phyloP scores from a whole-genome alignment of 2,113 vertebrate genomes.

The Tetrax tetrax region DNA sequence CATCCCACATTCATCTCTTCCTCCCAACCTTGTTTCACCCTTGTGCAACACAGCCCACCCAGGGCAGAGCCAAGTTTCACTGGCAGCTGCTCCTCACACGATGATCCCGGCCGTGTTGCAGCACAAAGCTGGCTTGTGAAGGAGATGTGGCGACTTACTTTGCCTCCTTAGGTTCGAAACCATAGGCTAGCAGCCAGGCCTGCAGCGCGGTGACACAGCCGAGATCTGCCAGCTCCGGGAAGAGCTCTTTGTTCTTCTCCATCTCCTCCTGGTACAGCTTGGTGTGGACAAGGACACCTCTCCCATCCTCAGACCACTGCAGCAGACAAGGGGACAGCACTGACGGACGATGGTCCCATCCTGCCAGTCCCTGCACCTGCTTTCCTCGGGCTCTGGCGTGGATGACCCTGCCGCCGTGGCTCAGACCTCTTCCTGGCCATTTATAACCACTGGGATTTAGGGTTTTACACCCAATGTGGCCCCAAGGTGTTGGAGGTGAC shows the following conservation, averaged over 20 bases:
- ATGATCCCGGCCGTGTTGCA: fast-evolving
- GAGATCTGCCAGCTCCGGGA: background rate
- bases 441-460: background rate
- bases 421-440: background rate
- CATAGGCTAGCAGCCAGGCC: background rate
- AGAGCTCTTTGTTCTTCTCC: background rate
- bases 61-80: background rate
- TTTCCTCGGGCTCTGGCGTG: fast-evolving
- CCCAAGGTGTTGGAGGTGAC: background rate
- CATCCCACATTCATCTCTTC: background rate
- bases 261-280: constrained; percentile 28
- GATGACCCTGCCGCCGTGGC: background rate
- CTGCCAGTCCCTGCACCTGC: background rate
- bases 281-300: background rate
- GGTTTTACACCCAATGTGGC: background rate
- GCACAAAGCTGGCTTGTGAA: fast-evolving
- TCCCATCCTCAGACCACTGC: constrained; percentile 26
- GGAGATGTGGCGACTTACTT: background rate
- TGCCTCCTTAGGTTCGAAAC: background rate
- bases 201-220: background rate
- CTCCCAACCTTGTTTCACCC: background rate
- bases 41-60: fast-evolving
- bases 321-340: background rate
- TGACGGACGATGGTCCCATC: fast-evolving
- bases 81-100: fast-evolving